phyloP scores from a whole-genome alignment of 2,113 vertebrate genomes.

The Solea senegalensis region DNA sequence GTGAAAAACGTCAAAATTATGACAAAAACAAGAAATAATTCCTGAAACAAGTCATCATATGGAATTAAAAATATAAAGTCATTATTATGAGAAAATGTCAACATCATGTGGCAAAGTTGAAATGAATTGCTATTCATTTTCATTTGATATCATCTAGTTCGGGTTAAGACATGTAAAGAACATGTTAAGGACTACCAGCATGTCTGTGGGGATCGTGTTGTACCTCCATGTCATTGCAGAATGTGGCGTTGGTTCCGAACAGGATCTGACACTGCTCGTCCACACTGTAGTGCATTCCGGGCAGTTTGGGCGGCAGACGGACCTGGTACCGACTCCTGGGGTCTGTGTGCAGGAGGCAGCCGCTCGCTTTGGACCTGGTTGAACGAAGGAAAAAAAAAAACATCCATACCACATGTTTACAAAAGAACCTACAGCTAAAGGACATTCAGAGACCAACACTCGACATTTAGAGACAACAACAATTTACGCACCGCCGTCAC shows the following conservation, averaged over 20 bases:
- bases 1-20: too few relatives aligned
- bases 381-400: not conserved
- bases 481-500: too few relatives aligned
- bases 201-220: not conserved
- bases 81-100: too few relatives aligned
- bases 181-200: not conserved
- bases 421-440: too few relatives aligned
- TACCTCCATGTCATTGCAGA: slow-evolving; percentile 98
- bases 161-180: not conserved
- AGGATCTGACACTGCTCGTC: slow-evolving; percentile 97
- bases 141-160: too few relatives aligned
- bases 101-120: too few relatives aligned
- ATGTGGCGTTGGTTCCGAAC: slow-evolving; percentile 95
- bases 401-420: not conserved
- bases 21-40: too few relatives aligned
- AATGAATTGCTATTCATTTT: too few relatives aligned
- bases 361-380: slow-evolving; percentile 92
- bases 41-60: too few relatives aligned
- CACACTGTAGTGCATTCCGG: slow-evolving; percentile 97
- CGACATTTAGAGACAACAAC: too few relatives aligned
- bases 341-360: slow-evolving; percentile 90
- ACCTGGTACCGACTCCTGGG: slow-evolving; percentile 85
- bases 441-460: too few relatives aligned
- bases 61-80: too few relatives aligned
- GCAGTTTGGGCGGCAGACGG: slow-evolving; percentile 91